Conservation (phyloP, 1,140 invertebrate species). For the Phthorimaea operculella region DNA sequence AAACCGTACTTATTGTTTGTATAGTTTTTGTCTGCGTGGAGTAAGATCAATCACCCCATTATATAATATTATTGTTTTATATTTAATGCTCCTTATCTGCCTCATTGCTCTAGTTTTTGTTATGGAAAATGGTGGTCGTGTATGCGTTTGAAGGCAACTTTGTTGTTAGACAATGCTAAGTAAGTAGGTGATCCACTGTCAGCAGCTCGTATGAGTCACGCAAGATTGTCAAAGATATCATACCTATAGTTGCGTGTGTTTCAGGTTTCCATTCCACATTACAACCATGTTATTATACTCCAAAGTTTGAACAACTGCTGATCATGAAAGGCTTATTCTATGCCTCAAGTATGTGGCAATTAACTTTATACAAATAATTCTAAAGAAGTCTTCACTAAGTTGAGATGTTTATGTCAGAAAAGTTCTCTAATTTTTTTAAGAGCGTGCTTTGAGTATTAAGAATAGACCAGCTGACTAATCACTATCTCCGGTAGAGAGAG, state of each 20-base stretch:
- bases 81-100: neutral
- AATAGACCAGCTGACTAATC: too few species aligned
- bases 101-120: neutral
- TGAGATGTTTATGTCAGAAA: too few species aligned
- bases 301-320: constrained; percentile 33
- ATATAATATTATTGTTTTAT: neutral
- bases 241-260: constrained; percentile 11
- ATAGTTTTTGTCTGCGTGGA: neutral
- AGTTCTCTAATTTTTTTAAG: too few species aligned
- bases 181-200: too few species aligned
- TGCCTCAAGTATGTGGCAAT: neutral
- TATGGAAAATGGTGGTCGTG: neutral
- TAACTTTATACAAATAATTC: too few species aligned
- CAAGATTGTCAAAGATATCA: constrained; percentile 18
- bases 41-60: neutral
- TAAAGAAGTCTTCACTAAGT: too few species aligned
- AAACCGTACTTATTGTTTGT: neutral
- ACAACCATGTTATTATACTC: constrained; percentile 14
- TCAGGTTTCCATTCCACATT: constrained; percentile 25
- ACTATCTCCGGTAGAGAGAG: too few species aligned
- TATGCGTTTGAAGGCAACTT: neutral
- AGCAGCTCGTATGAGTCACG: constrained; percentile 19
- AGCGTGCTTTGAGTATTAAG: too few species aligned
- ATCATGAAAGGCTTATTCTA: constrained; percentile 5
- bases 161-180: too few species aligned